A percentile compares a stretch with the other conserved stretches of the same genome.
These are phyloP conservation scores for Nerophis lumbriciformis DNA, from an alignment of 2,113 vertebrate genomes.

Conservation along the genomic window DNA sequence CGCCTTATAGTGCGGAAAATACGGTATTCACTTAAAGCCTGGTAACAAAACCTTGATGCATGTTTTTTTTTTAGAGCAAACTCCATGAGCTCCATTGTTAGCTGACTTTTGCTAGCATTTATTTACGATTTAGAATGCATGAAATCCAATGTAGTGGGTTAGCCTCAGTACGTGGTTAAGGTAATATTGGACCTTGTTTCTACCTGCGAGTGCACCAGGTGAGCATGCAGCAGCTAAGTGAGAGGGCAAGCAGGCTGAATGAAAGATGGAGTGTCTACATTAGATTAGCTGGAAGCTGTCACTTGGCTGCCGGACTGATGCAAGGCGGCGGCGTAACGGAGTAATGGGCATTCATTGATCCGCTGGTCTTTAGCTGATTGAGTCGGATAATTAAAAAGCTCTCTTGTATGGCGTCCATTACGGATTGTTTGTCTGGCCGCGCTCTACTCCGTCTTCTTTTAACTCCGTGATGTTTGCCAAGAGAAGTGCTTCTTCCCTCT, in stretches of 20 bases:
- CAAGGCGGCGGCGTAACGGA: constrained; percentile 50
- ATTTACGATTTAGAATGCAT: too few species aligned
- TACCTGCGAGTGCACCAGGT: too few species aligned
- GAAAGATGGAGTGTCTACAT: constrained; percentile 71
- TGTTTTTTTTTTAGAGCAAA: too few species aligned
- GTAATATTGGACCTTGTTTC: too few species aligned
- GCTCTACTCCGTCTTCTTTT: constrained; percentile 45
- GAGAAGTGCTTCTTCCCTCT: constrained; percentile 1
- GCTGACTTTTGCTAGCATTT: too few species aligned
- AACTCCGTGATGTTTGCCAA: constrained; percentile 10
- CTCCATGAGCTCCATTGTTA: too few species aligned
- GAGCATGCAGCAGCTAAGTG: constrained; percentile 60
- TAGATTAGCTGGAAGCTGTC: constrained; percentile 76
- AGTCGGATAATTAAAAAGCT: constrained; percentile 81
- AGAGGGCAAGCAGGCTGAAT: constrained; percentile 66
- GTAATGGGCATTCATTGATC: constrained; percentile 79
- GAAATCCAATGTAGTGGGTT: too few species aligned
- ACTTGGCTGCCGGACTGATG: constrained; percentile 70
- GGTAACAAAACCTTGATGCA: too few species aligned
- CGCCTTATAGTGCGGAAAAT: too few species aligned
- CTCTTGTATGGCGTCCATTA: constrained; percentile 78
- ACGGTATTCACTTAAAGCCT: too few species aligned
- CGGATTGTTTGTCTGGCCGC: constrained; percentile 72
- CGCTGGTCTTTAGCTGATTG: constrained; percentile 74
- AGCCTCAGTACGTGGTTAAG: too few species aligned